Conservation (phyloP, 2,113 vertebrate genomes). For the Neofelis nebulosa region DNA sequence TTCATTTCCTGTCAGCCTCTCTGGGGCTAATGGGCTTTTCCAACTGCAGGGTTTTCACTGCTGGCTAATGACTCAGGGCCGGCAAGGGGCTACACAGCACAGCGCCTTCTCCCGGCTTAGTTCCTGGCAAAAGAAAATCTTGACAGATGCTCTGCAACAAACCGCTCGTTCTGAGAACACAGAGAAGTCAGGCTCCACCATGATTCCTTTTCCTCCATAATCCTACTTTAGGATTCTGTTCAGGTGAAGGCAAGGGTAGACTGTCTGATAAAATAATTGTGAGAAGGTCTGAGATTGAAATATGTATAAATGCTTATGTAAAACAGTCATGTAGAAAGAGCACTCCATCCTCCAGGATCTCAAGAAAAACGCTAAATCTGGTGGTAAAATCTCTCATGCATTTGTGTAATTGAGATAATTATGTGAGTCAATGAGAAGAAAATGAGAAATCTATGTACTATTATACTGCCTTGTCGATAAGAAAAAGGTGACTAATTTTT, state of each 20-base stretch:
- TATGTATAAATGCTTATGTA: background rate
- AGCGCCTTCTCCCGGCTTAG: constrained; percentile 83
- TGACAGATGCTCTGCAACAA: constrained; percentile 63
- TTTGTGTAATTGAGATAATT: background rate
- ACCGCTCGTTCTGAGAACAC: constrained; percentile 63
- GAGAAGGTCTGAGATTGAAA: background rate
- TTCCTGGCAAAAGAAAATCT: constrained; percentile 78
- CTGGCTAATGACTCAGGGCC: constrained; percentile 72
- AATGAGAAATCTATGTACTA: background rate
- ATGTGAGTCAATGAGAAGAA: background rate
- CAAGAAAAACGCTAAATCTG: background rate
- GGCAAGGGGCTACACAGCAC: constrained; percentile 67
- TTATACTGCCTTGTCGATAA: background rate
- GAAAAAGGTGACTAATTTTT: background rate
- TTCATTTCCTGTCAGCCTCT: constrained; percentile 72
- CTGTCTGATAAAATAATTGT: background rate
- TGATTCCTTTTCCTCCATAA: constrained; percentile 18
- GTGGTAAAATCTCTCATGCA: background rate
- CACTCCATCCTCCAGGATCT: background rate
- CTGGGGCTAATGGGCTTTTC: constrained; percentile 72
- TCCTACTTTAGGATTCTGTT: background rate
- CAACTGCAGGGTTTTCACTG: constrained; percentile 70
- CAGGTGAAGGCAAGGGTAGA: background rate
- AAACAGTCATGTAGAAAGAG: background rate
- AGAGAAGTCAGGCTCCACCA: constrained; percentile 30